Conservation (phyloP, 2,113 vertebrate species). For the Lampris megalopsis region DNA sequence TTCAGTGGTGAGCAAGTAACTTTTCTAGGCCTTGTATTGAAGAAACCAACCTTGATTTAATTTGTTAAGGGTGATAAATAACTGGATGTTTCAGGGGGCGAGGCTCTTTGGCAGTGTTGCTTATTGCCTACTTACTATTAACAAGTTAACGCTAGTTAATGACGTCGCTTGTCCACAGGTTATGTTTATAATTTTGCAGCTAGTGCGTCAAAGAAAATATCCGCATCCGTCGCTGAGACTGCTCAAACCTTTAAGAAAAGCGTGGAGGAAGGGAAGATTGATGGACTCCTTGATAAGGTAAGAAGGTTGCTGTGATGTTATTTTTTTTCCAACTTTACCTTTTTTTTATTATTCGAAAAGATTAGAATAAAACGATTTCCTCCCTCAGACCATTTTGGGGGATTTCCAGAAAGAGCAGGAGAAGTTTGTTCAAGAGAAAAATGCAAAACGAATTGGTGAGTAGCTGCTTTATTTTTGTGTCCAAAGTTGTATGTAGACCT, state of each 20-base stretch:
- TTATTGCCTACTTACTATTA: no score
- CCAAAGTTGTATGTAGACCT: not conserved
- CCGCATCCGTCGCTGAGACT: conserved; percentile 90
- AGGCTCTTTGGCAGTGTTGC: no score
- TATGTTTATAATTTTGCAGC: conserved; percentile 90
- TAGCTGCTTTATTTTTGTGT: not conserved
- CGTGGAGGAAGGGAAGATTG: conserved; percentile 92
- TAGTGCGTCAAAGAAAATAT: conserved; percentile 91
- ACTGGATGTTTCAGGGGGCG: no score
- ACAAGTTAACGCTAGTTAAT: not conserved
- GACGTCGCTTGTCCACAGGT: conserved; percentile 72
- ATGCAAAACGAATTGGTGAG: conserved; percentile 88
- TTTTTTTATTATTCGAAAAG: not conserved
- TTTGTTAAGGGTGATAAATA: no score
- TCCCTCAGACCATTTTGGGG: conserved; percentile 91
- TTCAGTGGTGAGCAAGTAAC: conserved; percentile 45
- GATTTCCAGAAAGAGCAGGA: conserved; percentile 97
- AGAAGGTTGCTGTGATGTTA: fast-evolving
- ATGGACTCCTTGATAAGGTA: conserved; percentile 92
- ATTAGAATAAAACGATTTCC: not conserved
- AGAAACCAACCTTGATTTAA: no score
- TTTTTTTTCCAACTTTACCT: not conserved
- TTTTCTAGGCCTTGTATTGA: no score
- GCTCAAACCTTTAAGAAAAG: conserved; percentile 93
- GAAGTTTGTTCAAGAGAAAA: conserved; percentile 92